A percentile compares a stretch with the other conserved stretches of the same genome.
Conservation (phyloP, 2,113 vertebrate species). For the Petrocephalus microphthalmus region DNA sequence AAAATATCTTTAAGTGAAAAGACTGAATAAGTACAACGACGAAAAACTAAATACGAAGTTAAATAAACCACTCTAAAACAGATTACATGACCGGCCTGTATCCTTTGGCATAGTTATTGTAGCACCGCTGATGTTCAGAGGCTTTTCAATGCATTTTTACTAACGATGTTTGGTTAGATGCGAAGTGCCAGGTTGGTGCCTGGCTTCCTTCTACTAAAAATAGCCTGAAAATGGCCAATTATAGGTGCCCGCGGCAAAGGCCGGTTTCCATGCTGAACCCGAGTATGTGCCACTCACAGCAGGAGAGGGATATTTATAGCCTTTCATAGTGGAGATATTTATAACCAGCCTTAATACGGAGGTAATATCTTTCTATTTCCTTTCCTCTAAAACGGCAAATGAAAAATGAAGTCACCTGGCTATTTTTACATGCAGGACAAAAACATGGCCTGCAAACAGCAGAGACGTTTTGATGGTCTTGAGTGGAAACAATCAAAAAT, state of each 20-base stretch:
- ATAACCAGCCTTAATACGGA: neutral
- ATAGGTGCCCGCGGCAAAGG: neutral
- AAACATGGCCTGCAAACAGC: neutral
- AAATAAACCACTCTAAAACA: neutral
- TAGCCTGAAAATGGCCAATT: conserved; percentile 9
- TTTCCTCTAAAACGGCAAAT: conserved; percentile 3
- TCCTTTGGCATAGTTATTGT: neutral
- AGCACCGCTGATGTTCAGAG: neutral
- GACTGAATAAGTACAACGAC: no score
- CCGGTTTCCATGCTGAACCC: neutral
- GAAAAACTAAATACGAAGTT: no score
- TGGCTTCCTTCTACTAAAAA: neutral
- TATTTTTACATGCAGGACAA: neutral
- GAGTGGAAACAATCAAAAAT: neutral
- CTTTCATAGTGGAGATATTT: conserved; percentile 12
- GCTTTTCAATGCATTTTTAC: neutral
- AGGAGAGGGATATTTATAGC: conserved; percentile 3
- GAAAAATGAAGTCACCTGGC: neutral
- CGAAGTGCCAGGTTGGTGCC: neutral
- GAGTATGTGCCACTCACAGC: conserved; percentile 3
- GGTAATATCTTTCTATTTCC: neutral
- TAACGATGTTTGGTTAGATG: neutral
- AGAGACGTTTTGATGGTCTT: neutral
- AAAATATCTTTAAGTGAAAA: neutral
- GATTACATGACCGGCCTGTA: neutral